Percentiles rank a stretch among this genome's conserved stretches.
Conservation (phyloP, 2,888 invertebrate species). For the Trichacis sp. region DNA sequence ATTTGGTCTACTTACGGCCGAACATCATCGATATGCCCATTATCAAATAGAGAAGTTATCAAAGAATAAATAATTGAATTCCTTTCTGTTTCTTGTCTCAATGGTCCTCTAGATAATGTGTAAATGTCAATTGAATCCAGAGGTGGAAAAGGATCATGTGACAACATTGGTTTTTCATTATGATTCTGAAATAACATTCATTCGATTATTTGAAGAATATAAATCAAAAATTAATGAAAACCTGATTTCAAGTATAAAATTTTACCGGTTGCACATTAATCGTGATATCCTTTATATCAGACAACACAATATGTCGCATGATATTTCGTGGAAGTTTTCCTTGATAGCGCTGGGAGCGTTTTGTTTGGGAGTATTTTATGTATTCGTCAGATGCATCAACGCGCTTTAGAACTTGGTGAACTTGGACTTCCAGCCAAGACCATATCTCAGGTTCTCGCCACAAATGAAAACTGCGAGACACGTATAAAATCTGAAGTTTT, state of each 20-base stretch:
- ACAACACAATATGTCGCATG: constrained; percentile 78
- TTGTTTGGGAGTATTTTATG: constrained; percentile 74
- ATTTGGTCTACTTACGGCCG: neutral
- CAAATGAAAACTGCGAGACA: constrained; percentile 79
- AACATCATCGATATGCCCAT: neutral
- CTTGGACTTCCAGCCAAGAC: constrained; percentile 82
- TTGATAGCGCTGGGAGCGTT: constrained; percentile 75
- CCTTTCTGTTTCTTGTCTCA: constrained; percentile 18
- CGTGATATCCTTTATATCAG: constrained; percentile 78
- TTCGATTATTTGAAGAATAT: no score
- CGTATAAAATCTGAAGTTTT: constrained; percentile 80
- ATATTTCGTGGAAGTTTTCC: constrained; percentile 76
- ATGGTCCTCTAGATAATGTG: constrained; percentile 69
- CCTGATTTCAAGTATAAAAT: neutral
- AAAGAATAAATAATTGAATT: neutral
- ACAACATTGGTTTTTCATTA: constrained; percentile 74
- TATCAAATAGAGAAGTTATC: neutral
- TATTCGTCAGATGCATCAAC: constrained; percentile 75
- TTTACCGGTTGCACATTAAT: constrained; percentile 72
- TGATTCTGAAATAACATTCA: constrained; percentile 67
- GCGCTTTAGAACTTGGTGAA: constrained; percentile 74
- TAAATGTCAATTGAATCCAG: constrained; percentile 80
- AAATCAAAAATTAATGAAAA: constrained; percentile 41
- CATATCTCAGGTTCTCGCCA: constrained; percentile 84
- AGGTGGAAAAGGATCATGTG: constrained; percentile 85